phyloP scores from a whole-genome alignment of 2,113 vertebrate species.

The Euleptes europaea region DNA sequence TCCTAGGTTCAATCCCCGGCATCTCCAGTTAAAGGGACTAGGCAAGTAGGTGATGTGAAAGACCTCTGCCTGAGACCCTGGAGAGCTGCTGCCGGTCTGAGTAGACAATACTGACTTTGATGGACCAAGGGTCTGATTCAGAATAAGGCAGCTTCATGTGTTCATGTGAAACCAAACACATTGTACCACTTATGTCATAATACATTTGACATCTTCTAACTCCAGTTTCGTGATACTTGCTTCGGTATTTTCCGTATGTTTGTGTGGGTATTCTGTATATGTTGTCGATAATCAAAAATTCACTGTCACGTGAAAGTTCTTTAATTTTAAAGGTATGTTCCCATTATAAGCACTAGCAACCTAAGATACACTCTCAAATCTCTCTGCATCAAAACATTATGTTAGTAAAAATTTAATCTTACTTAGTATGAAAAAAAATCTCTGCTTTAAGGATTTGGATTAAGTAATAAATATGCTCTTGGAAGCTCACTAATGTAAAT shows the following conservation, averaged over 20 bases:
- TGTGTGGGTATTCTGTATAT: background rate
- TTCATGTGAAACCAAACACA: too few species aligned
- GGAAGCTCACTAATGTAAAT: background rate
- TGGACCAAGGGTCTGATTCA: too few species aligned
- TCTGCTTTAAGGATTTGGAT: constrained; percentile 15
- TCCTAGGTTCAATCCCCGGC: too few species aligned
- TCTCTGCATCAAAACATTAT: background rate
- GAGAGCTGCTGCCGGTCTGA: too few species aligned
- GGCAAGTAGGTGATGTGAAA: too few species aligned
- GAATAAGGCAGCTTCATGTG: too few species aligned
- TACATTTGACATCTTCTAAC: background rate
- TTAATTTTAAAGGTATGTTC: background rate
- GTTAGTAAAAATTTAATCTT: constrained; percentile 15
- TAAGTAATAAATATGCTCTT: background rate
- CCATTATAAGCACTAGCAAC: background rate
- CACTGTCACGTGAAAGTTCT: background rate
- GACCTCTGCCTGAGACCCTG: too few species aligned
- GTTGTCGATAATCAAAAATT: background rate
- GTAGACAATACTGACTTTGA: too few species aligned
- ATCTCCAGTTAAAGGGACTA: too few species aligned
- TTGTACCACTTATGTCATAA: background rate
- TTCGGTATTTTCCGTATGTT: background rate
- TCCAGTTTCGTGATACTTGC: background rate
- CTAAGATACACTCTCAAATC: background rate
- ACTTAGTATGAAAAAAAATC: background rate